A percentile compares a stretch with the other conserved stretches of the same genome.
phyloP scores from a whole-genome alignment of 2,888 invertebrate genomes.

The Hemithea aestivaria region DNA sequence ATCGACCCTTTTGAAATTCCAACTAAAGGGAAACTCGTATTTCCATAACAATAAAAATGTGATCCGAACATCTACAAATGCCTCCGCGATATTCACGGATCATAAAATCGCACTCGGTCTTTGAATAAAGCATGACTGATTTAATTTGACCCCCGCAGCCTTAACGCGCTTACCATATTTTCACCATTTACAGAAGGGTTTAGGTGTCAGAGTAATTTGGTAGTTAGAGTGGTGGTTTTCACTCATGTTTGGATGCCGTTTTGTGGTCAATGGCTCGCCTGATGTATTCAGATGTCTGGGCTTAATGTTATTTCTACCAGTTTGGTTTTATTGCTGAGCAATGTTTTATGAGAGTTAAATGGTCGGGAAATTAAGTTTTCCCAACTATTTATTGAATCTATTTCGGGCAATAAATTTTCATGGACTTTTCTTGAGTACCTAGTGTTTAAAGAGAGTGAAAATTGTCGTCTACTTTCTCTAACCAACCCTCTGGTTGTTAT shows the following conservation, averaged over 20 bases:
- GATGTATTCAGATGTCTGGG: slow-evolving; percentile 39
- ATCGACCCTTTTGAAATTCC: slow-evolving; percentile 78
- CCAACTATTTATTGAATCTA: neutral
- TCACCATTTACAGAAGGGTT: slow-evolving; percentile 41
- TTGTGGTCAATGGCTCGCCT: slow-evolving; percentile 39
- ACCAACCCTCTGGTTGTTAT: too few relatives aligned
- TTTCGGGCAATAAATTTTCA: neutral
- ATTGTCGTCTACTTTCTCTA: too few relatives aligned
- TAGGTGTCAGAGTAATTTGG: slow-evolving; percentile 58
- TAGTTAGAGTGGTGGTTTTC: slow-evolving; percentile 48
- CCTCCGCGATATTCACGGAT: slow-evolving; percentile 77
- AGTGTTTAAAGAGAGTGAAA: too few relatives aligned
- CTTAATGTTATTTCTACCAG: slow-evolving; percentile 43
- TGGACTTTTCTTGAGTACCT: too few relatives aligned
- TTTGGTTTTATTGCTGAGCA: slow-evolving; percentile 30
- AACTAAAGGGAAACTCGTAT: slow-evolving; percentile 77
- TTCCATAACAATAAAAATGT: slow-evolving; percentile 79
- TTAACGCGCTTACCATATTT: slow-evolving; percentile 35
- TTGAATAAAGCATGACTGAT: slow-evolving; percentile 58
- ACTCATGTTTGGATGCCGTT: slow-evolving; percentile 53
- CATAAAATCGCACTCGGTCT: slow-evolving; percentile 72
- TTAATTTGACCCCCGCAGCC: slow-evolving; percentile 59
- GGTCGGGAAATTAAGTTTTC: neutral
- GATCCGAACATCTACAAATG: slow-evolving; percentile 78
- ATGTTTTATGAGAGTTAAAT: slow-evolving; percentile 14